These are phyloP conservation scores for Esperia sulphurella DNA, from an alignment of 2,888 invertebrate species.

Conservation along the genomic window DNA sequence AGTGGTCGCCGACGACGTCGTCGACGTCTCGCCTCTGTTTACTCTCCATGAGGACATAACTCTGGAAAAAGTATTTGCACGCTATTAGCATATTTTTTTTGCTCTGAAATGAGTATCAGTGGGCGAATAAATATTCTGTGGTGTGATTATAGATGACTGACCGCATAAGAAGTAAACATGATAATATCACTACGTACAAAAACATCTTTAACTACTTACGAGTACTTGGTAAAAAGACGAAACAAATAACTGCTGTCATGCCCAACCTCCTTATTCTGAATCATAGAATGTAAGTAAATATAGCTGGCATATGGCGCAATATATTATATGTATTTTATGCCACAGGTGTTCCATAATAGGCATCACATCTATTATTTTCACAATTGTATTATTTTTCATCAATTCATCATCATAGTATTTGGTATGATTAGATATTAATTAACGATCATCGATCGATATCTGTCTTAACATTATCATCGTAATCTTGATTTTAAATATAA, in stretches of 20 bases:
- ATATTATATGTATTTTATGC: no score
- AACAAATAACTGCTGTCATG: background rate
- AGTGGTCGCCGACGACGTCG: constrained; percentile 29
- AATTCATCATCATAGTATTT: no score
- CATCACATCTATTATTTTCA: no score
- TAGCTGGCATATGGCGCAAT: no score
- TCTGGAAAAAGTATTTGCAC: constrained; percentile 38
- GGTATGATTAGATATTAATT: no score
- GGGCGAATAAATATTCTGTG: constrained; percentile 25
- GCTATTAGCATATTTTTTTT: constrained; percentile 57
- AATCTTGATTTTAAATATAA: no score
- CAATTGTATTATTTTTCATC: no score
- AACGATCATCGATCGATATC: no score
- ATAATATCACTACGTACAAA: constrained; percentile 2
- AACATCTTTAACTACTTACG: background rate
- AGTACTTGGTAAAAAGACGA: background rate
- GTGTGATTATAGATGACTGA: constrained; percentile 23
- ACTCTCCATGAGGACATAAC: constrained; percentile 31
- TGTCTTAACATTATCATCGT: no score
- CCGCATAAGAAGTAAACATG: constrained; percentile 15
- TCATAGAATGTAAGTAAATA: background rate
- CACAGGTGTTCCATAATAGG: no score
- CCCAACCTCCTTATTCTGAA: background rate
- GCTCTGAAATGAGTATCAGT: constrained; percentile 29
- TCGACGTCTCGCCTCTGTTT: constrained; percentile 30